Base-by-base conservation (phyloP, 2,888 invertebrate species). In the Nebria brevicollis region DNA sequence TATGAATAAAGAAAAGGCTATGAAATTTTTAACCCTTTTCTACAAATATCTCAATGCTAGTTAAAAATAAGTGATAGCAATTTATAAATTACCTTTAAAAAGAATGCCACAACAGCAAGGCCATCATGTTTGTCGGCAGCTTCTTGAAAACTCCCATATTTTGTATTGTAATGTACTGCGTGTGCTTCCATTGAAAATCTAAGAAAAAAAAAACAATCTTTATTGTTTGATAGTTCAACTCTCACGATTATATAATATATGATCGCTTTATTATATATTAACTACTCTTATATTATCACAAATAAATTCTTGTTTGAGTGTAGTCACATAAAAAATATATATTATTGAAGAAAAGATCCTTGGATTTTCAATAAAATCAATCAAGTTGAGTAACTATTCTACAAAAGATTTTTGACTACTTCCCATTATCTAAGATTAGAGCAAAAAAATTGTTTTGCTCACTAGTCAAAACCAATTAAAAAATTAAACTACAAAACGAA, bases 151-250 rank as follows among this genome's bases (percentile, higher is more conserved):
- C 91, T 91, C 82, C 90, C 90, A 85, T 94, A 94, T 87, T 94
- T 94, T 85, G 91, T 91, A 86, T 94, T 94, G 87, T 93, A 95
- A 87, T 95, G 95, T 0, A 96, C 95, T 77, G 95, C 92, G 86
- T 96, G 96, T 72, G 94, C 93, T 89, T 95, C 95, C 89, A 94
- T 94, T 8, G 94, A 94, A 85, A 92, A 95, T 83, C 94, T 94
- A 86, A 11, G 13, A 3, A 11, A 11, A 54, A 54, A 54, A 54
- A 6, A 54, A 2, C 4, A 54, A 3, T 54, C 7, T 13, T 54
- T 54, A 54, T 11, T 54, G 13, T 54, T 54, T 54, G 54, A 54
- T 6, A 0, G 54, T 54, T 34, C 34, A 34, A 34, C 34, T 34
- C 34, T 34, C 5, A 34, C 34, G 34, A 1, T 34, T 34, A 34